A percentile compares a stretch with the other conserved stretches of the same genome.
phyloP scores from a whole-genome alignment of 1,140 invertebrate species.

The Adelges cooleyi region DNA sequence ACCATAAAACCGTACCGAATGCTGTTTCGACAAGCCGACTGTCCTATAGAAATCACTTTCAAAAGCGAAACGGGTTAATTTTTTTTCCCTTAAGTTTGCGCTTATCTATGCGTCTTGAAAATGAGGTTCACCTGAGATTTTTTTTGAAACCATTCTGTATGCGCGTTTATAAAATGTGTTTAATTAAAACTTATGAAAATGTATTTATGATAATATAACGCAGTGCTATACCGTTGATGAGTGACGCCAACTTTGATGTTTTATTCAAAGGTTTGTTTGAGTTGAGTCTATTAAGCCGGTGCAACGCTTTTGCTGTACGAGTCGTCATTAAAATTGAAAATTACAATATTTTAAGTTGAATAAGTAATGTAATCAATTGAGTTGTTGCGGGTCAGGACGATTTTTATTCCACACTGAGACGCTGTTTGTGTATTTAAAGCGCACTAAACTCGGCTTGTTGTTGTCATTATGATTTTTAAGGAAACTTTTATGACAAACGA shows the following conservation, averaged over 20 bases:
- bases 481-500: no score
- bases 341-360: slow-evolving; percentile 23
- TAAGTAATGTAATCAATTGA: slow-evolving; percentile 7
- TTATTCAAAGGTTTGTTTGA: slow-evolving; percentile 26
- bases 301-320: slow-evolving; percentile 2
- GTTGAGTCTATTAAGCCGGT: slow-evolving; percentile 8
- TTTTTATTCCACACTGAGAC: neutral
- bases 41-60: no score
- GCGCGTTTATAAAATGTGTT: slow-evolving; percentile 12
- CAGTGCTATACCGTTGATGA: slow-evolving; percentile 3
- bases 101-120: no score
- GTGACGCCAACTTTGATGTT: slow-evolving; percentile 15
- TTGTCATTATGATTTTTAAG: no score
- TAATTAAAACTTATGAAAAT: slow-evolving; percentile 29
- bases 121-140: no score
- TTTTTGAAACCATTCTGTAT: neutral
- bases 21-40: no score
- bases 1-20: no score
- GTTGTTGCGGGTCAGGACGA: neutral
- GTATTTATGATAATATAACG: slow-evolving; percentile 27
- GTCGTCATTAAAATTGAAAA: slow-evolving; percentile 22
- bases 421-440: neutral
- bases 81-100: no score
- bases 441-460: neutral
- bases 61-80: no score